Evolutionary conservation across 2,113 vertebrate genomes (phyloP).

Genomic region (Psittacara wagleri): DNA sequence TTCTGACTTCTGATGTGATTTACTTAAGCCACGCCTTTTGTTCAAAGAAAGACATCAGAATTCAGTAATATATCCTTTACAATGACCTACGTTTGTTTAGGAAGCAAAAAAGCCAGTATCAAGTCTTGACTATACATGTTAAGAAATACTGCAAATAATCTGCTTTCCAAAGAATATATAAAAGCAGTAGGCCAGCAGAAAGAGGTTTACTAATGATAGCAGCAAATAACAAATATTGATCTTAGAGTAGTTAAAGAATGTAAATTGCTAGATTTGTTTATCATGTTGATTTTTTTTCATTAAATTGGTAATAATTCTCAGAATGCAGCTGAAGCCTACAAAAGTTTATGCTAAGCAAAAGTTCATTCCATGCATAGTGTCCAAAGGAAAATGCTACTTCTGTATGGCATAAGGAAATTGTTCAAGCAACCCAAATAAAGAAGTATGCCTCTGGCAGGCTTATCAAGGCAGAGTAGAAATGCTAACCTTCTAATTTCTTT

Average conservation of each 20-base stretch:
- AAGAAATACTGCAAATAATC: not conserved
- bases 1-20: not conserved
- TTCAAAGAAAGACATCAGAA: not conserved
- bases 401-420: not conserved
- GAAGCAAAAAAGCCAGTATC: not conserved
- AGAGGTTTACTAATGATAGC: not conserved
- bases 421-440: not conserved
- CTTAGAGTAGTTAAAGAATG: not conserved
- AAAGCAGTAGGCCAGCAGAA: not conserved
- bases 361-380: not conserved
- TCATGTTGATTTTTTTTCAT: not conserved
- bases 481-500: not conserved
- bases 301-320: not conserved
- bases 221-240: not conserved
- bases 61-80: not conserved
- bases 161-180: not conserved
- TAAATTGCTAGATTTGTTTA: not conserved
- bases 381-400: not conserved
- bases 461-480: not conserved
- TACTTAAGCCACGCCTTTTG: not conserved
- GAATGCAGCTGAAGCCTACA: not conserved
- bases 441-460: not conserved
- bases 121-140: not conserved
- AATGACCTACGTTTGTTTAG: not conserved
- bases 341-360: not conserved